A percentile compares a stretch with the other conserved stretches of the same genome.
Evolutionary conservation across 2,797 vertebrate genomes (phyloP).

Genomic region (Phoeniculus purpureus): DNA sequence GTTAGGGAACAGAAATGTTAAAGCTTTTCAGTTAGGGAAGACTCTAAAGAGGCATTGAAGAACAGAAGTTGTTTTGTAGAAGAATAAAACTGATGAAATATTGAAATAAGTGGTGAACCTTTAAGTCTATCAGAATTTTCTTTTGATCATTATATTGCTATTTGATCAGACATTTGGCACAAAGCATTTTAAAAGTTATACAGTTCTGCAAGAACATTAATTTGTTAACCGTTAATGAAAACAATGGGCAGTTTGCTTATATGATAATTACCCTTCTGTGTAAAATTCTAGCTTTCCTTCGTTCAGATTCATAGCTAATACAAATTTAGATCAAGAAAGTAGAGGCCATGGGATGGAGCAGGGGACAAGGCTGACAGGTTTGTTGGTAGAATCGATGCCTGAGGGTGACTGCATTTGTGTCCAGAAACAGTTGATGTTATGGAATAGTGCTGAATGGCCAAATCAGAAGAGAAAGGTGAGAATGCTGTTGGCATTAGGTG

Average conservation of each 20-base stretch:
- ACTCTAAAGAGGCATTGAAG: background rate
- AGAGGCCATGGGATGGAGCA: background rate
- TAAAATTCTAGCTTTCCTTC: background rate
- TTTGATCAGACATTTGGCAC: background rate
- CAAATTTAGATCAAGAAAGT: background rate
- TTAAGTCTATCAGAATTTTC: background rate
- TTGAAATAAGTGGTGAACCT: background rate
- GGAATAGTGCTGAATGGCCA: background rate
- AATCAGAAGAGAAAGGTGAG: background rate
- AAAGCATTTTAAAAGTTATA: background rate
- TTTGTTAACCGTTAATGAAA: constrained; percentile 2
- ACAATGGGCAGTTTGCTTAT: background rate
- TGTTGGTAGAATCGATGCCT: background rate
- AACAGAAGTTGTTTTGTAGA: background rate
- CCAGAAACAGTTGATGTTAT: fast-evolving
- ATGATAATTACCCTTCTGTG: background rate
- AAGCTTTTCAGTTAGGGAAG: background rate
- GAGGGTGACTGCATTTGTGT: background rate
- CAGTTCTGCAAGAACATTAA: background rate
- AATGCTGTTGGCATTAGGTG: background rate
- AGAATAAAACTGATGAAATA: background rate
- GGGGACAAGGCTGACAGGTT: background rate
- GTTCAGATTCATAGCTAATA: background rate
- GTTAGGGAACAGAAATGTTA: background rate
- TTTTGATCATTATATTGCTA: background rate